phyloP scores from a whole-genome alignment of 2,113 vertebrate species.

The Trichomycterus rosablanca region DNA sequence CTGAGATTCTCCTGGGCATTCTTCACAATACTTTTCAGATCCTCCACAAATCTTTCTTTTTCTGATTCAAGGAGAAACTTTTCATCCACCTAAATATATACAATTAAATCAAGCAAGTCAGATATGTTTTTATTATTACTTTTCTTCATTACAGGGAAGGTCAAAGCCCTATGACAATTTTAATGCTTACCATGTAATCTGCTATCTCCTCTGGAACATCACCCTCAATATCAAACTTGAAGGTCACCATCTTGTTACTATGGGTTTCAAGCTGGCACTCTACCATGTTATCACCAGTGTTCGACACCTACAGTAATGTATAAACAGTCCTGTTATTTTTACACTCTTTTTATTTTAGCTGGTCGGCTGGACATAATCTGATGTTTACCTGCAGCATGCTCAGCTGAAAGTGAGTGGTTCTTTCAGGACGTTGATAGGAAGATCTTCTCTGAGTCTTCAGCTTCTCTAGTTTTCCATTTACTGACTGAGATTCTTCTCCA shows the following conservation, averaged over 20 bases:
- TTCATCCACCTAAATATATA: conserved; percentile 76
- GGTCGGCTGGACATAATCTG: background rate
- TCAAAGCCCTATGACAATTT: no score
- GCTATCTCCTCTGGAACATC: conserved; percentile 88
- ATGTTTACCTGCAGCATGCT: conserved; percentile 77
- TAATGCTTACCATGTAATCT: conserved; percentile 77
- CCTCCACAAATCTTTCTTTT: conserved; percentile 83
- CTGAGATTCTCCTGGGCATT: conserved; percentile 80
- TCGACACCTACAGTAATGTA: conserved; percentile 70
- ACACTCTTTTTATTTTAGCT: background rate
- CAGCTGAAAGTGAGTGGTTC: conserved; percentile 79
- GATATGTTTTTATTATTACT: background rate
- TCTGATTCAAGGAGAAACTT: conserved; percentile 84
- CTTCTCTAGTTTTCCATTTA: conserved; percentile 78
- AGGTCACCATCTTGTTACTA: conserved; percentile 92
- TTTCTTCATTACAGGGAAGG: background rate
- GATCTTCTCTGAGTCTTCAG: conserved; percentile 72
- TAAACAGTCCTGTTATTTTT: background rate
- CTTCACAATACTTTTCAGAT: conserved; percentile 73
- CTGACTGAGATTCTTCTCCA: conserved; percentile 55
- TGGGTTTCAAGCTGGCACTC: conserved; percentile 92
- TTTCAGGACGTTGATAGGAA: conserved; percentile 77
- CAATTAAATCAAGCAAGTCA: background rate
- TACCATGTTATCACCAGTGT: conserved; percentile 85
- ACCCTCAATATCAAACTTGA: conserved; percentile 89